Evolutionary conservation across 2,888 invertebrate genomes (phyloP).

Genomic region (Tanypteryx hageni): DNA sequence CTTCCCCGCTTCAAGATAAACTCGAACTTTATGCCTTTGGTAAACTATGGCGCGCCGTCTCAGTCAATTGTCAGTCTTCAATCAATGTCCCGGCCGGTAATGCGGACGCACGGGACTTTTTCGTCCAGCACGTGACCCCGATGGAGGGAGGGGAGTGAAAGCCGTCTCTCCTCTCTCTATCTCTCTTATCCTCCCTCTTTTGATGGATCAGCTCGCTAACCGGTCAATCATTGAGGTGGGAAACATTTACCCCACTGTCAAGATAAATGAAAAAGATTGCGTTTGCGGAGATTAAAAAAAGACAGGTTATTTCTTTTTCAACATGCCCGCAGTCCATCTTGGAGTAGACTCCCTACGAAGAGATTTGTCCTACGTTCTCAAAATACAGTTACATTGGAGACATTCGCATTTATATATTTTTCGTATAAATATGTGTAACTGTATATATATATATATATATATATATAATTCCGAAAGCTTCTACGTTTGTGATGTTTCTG

Average conservation of each 20-base stretch:
- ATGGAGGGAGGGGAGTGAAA: background rate
- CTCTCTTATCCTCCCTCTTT: background rate
- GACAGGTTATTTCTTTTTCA: constrained; percentile 13
- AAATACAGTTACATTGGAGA: background rate
- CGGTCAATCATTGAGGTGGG: constrained; percentile 24
- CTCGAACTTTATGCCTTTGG: background rate
- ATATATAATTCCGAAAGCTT: too few relatives aligned
- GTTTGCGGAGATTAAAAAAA: background rate
- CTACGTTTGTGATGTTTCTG: too few relatives aligned
- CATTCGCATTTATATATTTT: background rate
- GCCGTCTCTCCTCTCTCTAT: background rate
- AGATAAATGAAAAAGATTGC: constrained; percentile 24
- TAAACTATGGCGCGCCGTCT: constrained; percentile 8
- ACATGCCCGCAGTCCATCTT: background rate
- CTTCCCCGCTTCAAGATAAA: background rate
- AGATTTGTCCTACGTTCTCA: background rate
- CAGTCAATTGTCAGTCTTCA: constrained; percentile 32
- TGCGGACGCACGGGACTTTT: background rate
- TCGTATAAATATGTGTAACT: background rate
- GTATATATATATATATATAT: too few relatives aligned
- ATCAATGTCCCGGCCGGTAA: background rate
- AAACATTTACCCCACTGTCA: constrained; percentile 29
- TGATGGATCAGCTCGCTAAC: constrained; percentile 16
- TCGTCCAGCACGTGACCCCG: constrained; percentile 1
- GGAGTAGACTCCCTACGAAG: background rate